These are phyloP conservation scores for Agriopis leucophaearia DNA, from an alignment of 2,888 invertebrate species.

Conservation along the genomic window DNA sequence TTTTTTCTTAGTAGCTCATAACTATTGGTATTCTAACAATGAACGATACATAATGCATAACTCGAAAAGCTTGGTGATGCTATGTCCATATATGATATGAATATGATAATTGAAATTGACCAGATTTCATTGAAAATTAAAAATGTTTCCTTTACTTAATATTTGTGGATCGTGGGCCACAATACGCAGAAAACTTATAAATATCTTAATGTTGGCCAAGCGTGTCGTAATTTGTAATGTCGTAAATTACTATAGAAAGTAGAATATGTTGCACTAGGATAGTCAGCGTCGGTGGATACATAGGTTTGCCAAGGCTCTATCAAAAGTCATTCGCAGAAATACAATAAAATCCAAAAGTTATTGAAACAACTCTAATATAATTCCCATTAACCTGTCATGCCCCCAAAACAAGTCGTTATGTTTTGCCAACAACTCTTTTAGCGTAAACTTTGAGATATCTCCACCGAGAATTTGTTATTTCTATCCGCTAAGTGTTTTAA, in stretches of 20 bases:
- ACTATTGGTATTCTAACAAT: conserved; percentile 1
- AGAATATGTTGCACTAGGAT: not conserved
- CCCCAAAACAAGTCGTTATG: conserved; percentile 24
- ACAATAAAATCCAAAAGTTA: not conserved
- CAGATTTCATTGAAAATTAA: not conserved
- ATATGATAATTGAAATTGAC: not conserved
- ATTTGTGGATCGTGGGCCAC: conserved; percentile 2
- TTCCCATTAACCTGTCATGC: conserved; percentile 27
- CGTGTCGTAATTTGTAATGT: conserved; percentile 9
- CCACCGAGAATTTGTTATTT: conserved; percentile 27
- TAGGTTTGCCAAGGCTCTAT: too few species aligned
- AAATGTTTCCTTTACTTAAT: not conserved
- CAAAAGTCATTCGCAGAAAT: not conserved
- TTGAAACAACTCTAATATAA: conserved; percentile 7
- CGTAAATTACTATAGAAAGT: conserved; percentile 22
- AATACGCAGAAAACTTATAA: conserved; percentile 11
- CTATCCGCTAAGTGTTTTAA: conserved; percentile 31
- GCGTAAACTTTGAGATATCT: conserved; percentile 30
- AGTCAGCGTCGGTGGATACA: too few species aligned
- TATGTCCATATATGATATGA: not conserved
- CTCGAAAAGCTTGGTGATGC: not conserved
- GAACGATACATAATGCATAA: not conserved
- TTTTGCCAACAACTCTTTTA: conserved; percentile 29
- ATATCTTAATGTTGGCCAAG: conserved; percentile 22
- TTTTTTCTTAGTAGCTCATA: not conserved